Base-by-base conservation (phyloP, 2,113 vertebrate genomes). In the Penelope pileata region DNA sequence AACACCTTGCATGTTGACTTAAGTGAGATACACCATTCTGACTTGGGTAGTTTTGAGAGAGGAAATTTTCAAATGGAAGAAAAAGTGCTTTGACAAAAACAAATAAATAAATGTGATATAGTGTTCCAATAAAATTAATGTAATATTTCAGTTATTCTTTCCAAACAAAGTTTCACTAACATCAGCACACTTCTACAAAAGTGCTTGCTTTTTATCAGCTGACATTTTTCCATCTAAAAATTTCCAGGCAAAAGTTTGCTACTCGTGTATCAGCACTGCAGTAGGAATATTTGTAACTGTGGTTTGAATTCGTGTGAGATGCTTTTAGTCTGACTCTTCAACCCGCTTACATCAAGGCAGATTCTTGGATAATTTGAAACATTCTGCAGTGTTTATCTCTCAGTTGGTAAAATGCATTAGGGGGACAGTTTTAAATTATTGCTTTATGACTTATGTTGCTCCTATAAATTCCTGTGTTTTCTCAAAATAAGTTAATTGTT, bases 321-420 rank as follows among this genome's bases (percentile, higher is more conserved):
- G 79, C 72, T 94, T 96, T 83, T 86, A 93, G 79, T 58, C 85
- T 96, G 93, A 83, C 54, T 95, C 75, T 90, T 83, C 85, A 70
- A n/a, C 54, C 69, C 72, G 64, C 83, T 92, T 82, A 95, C 72
- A 83, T 70, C 5, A 3, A 94, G 85, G 47, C 90, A 90, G 82
- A 70, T 72, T 94, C 47, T 78, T 86, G 47, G 59, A 81, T 93
- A 91, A 90, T 93, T 88, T 56, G 90, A 94, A 96, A 95, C 85
- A 85, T 91, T 91, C 91, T 47, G 66, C 12, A n/a, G 32, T 83
- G 70, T 91, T 96, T 94, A 88, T 95, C 90, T 91, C 72, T 70
- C 43, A 26, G 30, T 59, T 93, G 59, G 47, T 87, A 82, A 96
- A 87, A 92, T 63, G 42, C 79, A 91, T 88, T 91, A 76, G 67